phyloP scores from a whole-genome alignment of 2,888 invertebrate genomes.

The Tortricodes alternella region DNA sequence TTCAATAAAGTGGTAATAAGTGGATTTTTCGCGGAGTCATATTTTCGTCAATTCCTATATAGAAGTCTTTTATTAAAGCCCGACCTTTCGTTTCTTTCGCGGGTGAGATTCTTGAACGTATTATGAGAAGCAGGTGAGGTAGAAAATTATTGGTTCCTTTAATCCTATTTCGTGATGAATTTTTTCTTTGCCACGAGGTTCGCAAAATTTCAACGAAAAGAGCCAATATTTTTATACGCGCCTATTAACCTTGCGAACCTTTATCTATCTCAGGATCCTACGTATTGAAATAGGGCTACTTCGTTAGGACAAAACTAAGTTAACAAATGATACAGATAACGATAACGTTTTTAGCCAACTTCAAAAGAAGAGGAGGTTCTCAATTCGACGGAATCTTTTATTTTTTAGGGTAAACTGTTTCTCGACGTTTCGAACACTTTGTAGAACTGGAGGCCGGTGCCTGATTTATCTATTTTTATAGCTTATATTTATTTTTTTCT shows the following conservation, averaged over 20 bases:
- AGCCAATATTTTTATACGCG: not conserved
- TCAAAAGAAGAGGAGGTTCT: too few species aligned
- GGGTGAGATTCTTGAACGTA: constrained; percentile 14
- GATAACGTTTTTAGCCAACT: too few species aligned
- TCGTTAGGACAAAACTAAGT: too few species aligned
- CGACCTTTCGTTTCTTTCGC: constrained; percentile 36
- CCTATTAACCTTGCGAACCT: not conserved
- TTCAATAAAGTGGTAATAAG: constrained; percentile 74
- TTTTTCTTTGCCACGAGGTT: constrained; percentile 19
- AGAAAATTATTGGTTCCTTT: constrained; percentile 26
- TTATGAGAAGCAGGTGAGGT: constrained; percentile 24
- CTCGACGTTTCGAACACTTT: too few species aligned
- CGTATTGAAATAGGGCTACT: too few species aligned
- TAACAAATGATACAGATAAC: too few species aligned
- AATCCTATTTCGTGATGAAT: constrained; percentile 17
- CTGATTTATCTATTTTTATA: too few species aligned
- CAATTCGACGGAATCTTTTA: too few species aligned
- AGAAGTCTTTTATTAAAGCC: constrained; percentile 53
- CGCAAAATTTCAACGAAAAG: not conserved
- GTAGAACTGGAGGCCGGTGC: too few species aligned
- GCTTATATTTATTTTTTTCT: too few species aligned
- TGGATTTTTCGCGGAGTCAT: constrained; percentile 60
- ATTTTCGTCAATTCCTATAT: constrained; percentile 57
- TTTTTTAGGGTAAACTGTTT: too few species aligned
- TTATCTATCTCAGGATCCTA: too few species aligned